Evolutionary conservation across 2,797 vertebrate species (phyloP).

Genomic region (Microctenopoma lineatum): DNA sequence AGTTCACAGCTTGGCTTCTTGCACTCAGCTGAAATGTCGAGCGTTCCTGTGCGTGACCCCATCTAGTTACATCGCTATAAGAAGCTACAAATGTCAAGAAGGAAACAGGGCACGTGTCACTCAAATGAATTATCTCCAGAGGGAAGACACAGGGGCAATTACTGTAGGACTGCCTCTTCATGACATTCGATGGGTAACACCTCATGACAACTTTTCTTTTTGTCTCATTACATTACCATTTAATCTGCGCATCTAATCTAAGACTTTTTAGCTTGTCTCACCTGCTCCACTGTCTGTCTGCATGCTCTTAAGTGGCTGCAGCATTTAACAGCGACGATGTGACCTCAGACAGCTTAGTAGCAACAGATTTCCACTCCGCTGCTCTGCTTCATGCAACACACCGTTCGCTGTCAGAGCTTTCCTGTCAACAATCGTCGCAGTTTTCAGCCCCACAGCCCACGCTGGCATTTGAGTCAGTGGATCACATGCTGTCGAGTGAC

Average conservation of each 20-base stretch:
- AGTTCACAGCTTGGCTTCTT: constrained; percentile 13
- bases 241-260: constrained; percentile 1
- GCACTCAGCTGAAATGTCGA: constrained; percentile 31
- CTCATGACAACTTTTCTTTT: constrained; percentile 14
- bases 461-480: constrained; percentile 52
- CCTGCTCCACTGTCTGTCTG: constrained; percentile 36
- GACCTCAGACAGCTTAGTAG: constrained; percentile 50
- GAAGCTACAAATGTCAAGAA: constrained; percentile 54
- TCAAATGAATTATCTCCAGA: constrained; percentile 20
- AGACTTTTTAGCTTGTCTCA: constrained; percentile 10
- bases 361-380: constrained; percentile 56
- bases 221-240: constrained; percentile 2
- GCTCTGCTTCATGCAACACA: constrained; percentile 51
- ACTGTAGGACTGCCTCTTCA: constrained; percentile 6
- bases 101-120: constrained; percentile 5
- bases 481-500: constrained; percentile 48
- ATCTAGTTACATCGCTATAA: constrained; percentile 28
- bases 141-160: constrained; percentile 3
- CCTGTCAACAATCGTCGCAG: constrained; percentile 71
- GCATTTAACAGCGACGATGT: constrained; percentile 36
- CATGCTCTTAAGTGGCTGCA: constrained; percentile 32
- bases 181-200: constrained; percentile 15
- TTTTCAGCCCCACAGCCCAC: constrained; percentile 48
- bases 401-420: constrained; percentile 67
- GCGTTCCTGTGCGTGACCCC: constrained; percentile 32